These are phyloP conservation scores for Gryllus longicercus DNA, from an alignment of 2,888 invertebrate species.

Conservation along the genomic window DNA sequence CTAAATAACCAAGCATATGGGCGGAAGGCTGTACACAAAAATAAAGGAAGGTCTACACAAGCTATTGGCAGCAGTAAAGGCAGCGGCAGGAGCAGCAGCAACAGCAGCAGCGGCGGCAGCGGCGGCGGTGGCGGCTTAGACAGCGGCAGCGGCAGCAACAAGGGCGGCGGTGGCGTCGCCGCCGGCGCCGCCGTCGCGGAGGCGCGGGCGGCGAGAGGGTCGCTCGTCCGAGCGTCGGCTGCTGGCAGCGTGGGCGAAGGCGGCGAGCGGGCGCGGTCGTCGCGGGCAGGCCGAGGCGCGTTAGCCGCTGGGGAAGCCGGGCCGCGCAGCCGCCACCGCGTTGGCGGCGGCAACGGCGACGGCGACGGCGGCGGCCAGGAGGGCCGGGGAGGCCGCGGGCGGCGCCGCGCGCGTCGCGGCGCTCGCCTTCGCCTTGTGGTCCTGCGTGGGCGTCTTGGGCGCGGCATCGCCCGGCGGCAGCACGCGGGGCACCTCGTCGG, in stretches of 20 bases:
- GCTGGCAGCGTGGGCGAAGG: not conserved
- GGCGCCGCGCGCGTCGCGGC: not conserved
- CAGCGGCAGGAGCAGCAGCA: no score
- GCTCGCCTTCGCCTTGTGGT: not conserved
- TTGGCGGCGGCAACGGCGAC: not conserved
- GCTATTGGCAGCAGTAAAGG: no score
- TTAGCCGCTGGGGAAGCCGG: not conserved
- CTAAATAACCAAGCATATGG: no score
- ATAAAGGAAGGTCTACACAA: no score
- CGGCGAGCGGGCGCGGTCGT: not conserved
- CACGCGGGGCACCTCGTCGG: not conserved
- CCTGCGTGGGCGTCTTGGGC: not conserved
- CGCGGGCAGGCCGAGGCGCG: not conserved
- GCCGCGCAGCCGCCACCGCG: not conserved
- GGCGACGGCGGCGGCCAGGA: not conserved
- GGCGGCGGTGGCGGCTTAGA: not conserved
- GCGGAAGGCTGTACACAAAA: no score
- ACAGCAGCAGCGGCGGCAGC: no score
- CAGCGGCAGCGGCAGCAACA: not conserved
- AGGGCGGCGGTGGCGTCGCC: not conserved
- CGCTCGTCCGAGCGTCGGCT: no score
- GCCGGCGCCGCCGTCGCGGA: not conserved
- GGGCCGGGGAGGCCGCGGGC: not conserved
- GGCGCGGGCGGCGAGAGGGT: not conserved
- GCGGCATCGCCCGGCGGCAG: not conserved